Conservation (phyloP, 37 sponge, comb jelly and placozoan genomes). For the Spongia lamella region DNA sequence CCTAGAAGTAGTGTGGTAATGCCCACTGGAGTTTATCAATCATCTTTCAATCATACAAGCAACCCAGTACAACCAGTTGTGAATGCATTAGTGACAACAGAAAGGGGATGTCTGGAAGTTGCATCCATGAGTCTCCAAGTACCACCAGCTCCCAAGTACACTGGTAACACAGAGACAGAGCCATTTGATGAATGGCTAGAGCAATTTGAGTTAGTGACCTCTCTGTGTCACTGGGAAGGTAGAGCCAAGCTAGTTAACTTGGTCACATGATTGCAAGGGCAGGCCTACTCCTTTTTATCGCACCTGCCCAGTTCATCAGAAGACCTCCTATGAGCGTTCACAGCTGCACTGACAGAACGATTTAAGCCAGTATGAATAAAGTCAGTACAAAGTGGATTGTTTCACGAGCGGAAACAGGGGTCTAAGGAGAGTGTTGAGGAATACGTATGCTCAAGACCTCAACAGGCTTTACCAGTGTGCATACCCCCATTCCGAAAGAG, state of each 20-base stretch:
- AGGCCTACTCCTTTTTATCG: constrained; percentile 60
- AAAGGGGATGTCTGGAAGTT: too few relatives aligned
- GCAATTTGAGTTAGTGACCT: constrained; percentile 55
- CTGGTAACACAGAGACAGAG: constrained; percentile 42
- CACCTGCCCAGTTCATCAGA: constrained; percentile 34
- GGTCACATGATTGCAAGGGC: constrained; percentile 27
- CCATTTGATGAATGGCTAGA: constrained; percentile 50
- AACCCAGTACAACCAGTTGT: too few relatives aligned
- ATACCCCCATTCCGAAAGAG: not conserved
- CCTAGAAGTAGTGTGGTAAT: too few relatives aligned
- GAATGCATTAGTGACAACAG: too few relatives aligned
- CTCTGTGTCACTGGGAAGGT: constrained; percentile 8
- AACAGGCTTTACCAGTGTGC: constrained; percentile 37
- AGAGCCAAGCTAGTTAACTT: constrained; percentile 47
- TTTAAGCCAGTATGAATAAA: constrained; percentile 46
- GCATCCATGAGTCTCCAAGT: constrained; percentile 10
- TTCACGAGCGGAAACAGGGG: constrained; percentile 46
- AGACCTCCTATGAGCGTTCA: constrained; percentile 27
- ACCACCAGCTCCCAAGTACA: constrained; percentile 43
- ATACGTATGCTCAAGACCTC: constrained; percentile 60
- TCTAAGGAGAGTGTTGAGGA: constrained; percentile 41
- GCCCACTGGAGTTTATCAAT: too few relatives aligned
- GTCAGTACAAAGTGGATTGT: constrained; percentile 33
- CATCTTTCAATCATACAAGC: too few relatives aligned
- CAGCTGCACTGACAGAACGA: constrained; percentile 36